phyloP scores from a whole-genome alignment of 2,113 vertebrate genomes.

The Eudyptes chrysolophus region DNA sequence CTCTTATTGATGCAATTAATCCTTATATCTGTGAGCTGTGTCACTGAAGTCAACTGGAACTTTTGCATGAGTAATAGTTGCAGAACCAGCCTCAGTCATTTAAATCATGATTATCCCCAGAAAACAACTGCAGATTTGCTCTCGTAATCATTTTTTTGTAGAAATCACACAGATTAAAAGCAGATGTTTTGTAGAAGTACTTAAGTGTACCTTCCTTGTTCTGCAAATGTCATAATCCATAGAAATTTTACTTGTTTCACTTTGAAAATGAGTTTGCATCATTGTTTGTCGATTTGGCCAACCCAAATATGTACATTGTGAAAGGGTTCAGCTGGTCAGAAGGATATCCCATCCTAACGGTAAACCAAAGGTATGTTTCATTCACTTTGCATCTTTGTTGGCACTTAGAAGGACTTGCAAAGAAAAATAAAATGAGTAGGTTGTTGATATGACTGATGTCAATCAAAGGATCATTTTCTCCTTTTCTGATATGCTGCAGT shows the following conservation, averaged over 20 bases:
- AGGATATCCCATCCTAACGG: background rate
- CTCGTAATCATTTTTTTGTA: slow-evolving; percentile 6
- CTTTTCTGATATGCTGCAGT: background rate
- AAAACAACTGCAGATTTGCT: slow-evolving; percentile 18
- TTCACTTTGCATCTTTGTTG: background rate
- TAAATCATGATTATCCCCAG: background rate
- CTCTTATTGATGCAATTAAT: background rate
- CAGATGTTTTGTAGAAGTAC: slow-evolving; percentile 14
- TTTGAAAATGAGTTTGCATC: background rate
- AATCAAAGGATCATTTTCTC: background rate
- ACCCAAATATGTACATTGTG: background rate
- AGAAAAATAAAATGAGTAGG: background rate
- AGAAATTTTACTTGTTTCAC: background rate
- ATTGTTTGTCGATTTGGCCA: background rate
- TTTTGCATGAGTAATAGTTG: background rate
- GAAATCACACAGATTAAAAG: background rate
- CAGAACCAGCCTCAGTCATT: background rate
- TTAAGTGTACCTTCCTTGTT: background rate
- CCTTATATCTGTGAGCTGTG: background rate
- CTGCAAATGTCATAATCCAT: background rate
- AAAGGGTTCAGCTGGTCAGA: background rate
- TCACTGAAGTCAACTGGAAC: background rate
- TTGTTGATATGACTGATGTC: background rate
- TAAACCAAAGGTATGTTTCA: background rate
- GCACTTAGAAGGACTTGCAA: background rate